Base-by-base conservation (phyloP, 2,888 invertebrate species). In the Phortica magna region DNA sequence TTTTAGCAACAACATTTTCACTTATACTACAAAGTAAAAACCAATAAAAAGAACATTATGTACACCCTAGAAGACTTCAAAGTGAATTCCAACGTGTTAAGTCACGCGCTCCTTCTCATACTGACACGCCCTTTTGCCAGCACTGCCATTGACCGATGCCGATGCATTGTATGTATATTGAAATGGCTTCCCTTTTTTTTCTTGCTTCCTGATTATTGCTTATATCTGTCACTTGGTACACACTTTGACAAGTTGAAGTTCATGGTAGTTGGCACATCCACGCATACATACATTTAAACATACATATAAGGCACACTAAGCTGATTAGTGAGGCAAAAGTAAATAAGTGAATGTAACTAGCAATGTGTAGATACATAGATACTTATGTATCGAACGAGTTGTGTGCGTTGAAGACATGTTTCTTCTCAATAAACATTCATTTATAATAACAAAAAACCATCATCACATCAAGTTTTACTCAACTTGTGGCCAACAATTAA, bases 181-280 rank as follows among this genome's bases (percentile, higher is more conserved):
- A 65, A 65, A 65, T 39, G 65, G 65, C 65, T 65, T 65, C 65
- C n/a, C 65, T n/a, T 12, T 65, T 65, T 41, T 65, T 9, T 41
- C 39, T 9, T 65, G 61, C 19, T 61, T 61, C 19, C 19, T 61
- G n/a, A 9, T 41, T 14, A 39, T 41, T 41, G 12, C n/a, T 41
- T 41, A 14, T n/a, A 39, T 65, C 22, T 12, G n/a, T 39, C 12
- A 17, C 61, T 17, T 61, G 48, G 14, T 7, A 17, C 19, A 17
- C 61, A 6, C n/a, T 39, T 65, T 65, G 65, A 65, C 65, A 65
- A 12, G 65, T 14, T 65, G 65, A 65, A 65, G 65, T 39, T 65
- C 65, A 65, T 65, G 65, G 14, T 41, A 14, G 59, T 17, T 59
- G 48, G 1, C 48, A 6, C 14, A 2, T 7, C 2, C 48, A 14